Evolutionary conservation across 2,113 vertebrate species (phyloP).

Genomic region (Galeopterus variegatus): DNA sequence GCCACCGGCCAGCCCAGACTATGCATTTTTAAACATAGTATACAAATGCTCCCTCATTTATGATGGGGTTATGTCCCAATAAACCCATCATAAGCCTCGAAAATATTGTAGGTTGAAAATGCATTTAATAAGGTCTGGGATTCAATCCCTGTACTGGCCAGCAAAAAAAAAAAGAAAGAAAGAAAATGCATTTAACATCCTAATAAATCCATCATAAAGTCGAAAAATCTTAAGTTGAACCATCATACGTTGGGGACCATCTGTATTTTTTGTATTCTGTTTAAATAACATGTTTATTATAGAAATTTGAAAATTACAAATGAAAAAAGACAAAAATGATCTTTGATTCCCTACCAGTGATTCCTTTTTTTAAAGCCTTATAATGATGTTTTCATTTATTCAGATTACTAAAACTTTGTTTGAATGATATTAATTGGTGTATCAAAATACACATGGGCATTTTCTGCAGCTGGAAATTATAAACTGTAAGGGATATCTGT

Average conservation of each 20-base stretch:
- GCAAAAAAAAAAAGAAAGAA: no score
- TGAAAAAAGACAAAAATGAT: not conserved
- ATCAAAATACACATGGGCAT: slow-evolving; percentile 26
- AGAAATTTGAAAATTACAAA: slow-evolving; percentile 43
- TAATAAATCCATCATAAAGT: not conserved
- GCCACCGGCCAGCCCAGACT: no score
- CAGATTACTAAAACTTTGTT: slow-evolving; percentile 20
- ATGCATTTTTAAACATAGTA: slow-evolving; percentile 7
- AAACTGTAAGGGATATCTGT: slow-evolving; percentile 27
- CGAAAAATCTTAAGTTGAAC: not conserved
- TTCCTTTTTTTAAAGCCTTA: slow-evolving; percentile 9
- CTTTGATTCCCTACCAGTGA: slow-evolving; percentile 15
- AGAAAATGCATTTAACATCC: not conserved
- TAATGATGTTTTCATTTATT: slow-evolving; percentile 38
- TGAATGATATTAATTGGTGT: not conserved
- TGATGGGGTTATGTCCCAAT: not conserved
- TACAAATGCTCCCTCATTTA: not conserved
- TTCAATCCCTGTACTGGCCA: no score
- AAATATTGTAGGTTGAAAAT: not conserved
- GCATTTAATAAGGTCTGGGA: not conserved
- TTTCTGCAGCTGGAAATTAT: slow-evolving; percentile 25
- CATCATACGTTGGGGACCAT: not conserved
- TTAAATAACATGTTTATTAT: not conserved
- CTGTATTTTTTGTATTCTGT: not conserved
- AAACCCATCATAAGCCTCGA: not conserved